Evolutionary conservation across 2,888 invertebrate species (phyloP).

Genomic region (Polymixis lichenea): DNA sequence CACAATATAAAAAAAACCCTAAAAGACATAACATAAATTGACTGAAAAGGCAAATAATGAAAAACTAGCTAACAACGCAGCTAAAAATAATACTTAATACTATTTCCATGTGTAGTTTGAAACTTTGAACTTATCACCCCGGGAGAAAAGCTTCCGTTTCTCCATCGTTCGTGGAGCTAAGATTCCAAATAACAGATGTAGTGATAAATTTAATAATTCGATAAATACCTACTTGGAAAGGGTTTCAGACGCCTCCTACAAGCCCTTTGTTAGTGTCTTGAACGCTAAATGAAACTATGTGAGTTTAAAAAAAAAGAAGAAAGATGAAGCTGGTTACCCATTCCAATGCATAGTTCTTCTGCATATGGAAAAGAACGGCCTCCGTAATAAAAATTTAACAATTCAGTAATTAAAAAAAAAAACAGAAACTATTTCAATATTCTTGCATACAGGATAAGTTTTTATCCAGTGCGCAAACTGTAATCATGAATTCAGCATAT

Average conservation of each 20-base stretch:
- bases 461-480: too few relatives aligned
- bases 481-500: too few relatives aligned
- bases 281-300: constrained; percentile 44
- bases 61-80: not conserved
- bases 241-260: constrained; percentile 16
- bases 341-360: too few relatives aligned
- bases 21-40: not conserved
- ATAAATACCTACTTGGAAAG: constrained; percentile 32
- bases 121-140: not conserved
- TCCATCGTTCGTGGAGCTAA: constrained; percentile 25
- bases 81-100: not conserved
- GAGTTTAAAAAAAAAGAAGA: too few relatives aligned
- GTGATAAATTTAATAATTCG: constrained; percentile 50
- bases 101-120: not conserved
- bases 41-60: not conserved
- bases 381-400: too few relatives aligned
- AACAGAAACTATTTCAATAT: too few relatives aligned
- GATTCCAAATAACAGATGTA: constrained; percentile 38
- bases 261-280: constrained; percentile 44
- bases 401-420: too few relatives aligned
- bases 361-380: too few relatives aligned
- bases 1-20: not conserved
- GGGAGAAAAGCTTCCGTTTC: not conserved
- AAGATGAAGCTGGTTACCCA: too few relatives aligned
- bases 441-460: too few relatives aligned